Percentiles rank a stretch among this genome's conserved stretches.
phyloP scores from a whole-genome alignment of 1,140 invertebrate species.

The Drosophila seguyi region DNA sequence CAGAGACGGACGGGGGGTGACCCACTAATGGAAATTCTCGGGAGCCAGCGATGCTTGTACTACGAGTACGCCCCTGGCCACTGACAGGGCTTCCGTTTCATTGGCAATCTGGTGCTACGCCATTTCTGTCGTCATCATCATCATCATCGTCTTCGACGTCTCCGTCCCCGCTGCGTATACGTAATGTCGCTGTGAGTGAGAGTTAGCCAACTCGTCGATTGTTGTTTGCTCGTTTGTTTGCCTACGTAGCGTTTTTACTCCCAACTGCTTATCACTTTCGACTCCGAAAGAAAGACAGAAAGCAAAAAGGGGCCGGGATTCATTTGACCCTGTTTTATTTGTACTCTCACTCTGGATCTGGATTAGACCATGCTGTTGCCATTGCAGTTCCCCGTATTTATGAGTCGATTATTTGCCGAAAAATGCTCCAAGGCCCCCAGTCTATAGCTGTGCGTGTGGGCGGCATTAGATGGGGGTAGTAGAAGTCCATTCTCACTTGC shows the following conservation, averaged over 20 bases:
- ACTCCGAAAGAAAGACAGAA: slow-evolving; percentile 19
- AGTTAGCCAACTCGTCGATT: slow-evolving; percentile 8
- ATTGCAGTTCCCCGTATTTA: slow-evolving; percentile 64
- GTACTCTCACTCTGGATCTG: slow-evolving; percentile 11
- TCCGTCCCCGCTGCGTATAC: slow-evolving; percentile 63
- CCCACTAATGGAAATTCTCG: slow-evolving; percentile 32
- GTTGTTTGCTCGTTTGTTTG: slow-evolving; percentile 51
- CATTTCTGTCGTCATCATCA: slow-evolving; percentile 60
- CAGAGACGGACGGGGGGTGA: slow-evolving; percentile 4
- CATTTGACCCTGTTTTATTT: slow-evolving; percentile 65
- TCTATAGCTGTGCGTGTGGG: slow-evolving; percentile 4
- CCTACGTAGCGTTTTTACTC: slow-evolving; percentile 58
- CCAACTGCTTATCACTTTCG: slow-evolving; percentile 38
- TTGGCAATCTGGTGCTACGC: slow-evolving; percentile 68
- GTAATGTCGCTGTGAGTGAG: slow-evolving; percentile 48
- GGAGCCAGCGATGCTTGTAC: slow-evolving; percentile 14
- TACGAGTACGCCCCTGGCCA: slow-evolving; percentile 49
- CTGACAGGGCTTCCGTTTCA: slow-evolving; percentile 67
- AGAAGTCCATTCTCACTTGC: slow-evolving; percentile 48
- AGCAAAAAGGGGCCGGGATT: slow-evolving; percentile 19
- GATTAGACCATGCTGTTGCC: slow-evolving; percentile 51
- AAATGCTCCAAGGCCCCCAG: not conserved
- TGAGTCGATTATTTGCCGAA: slow-evolving; percentile 66
- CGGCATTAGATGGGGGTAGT: slow-evolving; percentile 6
- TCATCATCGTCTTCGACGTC: not conserved